phyloP scores from a whole-genome alignment of 2,888 invertebrate species.

The Cetonia aurata region DNA sequence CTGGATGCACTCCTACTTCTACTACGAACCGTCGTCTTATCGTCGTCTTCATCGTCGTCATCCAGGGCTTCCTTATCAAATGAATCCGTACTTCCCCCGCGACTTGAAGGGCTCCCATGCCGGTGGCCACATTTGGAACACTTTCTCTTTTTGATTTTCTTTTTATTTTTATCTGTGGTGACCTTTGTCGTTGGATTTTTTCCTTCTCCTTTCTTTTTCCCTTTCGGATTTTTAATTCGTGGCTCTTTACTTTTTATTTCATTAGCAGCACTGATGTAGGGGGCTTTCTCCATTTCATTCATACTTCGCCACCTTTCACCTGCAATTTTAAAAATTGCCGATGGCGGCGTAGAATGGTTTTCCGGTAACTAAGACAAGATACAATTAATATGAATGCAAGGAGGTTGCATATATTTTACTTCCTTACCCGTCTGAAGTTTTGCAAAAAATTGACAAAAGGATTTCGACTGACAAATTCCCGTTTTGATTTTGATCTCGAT shows the following conservation, averaged over 20 bases:
- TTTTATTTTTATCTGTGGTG: slow-evolving; percentile 27
- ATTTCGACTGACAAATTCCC: slow-evolving; percentile 27
- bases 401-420: background rate
- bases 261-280: slow-evolving; percentile 29
- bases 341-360: slow-evolving; percentile 1
- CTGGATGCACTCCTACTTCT: slow-evolving; percentile 34
- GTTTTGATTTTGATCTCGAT: slow-evolving; percentile 26
- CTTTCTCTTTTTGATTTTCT: slow-evolving; percentile 19
- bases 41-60: slow-evolving; percentile 13
- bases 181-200: slow-evolving; percentile 13
- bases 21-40: slow-evolving; percentile 45
- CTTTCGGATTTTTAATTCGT: slow-evolving; percentile 21
- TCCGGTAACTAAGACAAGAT: slow-evolving; percentile 21
- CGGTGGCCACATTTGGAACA: slow-evolving; percentile 33
- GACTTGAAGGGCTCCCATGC: slow-evolving; percentile 11
- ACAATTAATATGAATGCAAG: background rate
- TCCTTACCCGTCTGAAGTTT: slow-evolving; percentile 23
- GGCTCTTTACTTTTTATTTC: slow-evolving; percentile 20
- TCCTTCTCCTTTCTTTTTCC: slow-evolving; percentile 19
- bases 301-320: slow-evolving; percentile 38
- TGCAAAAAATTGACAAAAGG: slow-evolving; percentile 36
- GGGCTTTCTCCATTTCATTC: slow-evolving; percentile 23
- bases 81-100: slow-evolving; percentile 3
- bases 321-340: slow-evolving; percentile 26
- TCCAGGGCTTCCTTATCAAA: slow-evolving; percentile 5